Evolutionary conservation across 2,888 invertebrate species (phyloP), one percentile per base, ranked within the genome.

Genomic region (Timandra comae): DNA sequence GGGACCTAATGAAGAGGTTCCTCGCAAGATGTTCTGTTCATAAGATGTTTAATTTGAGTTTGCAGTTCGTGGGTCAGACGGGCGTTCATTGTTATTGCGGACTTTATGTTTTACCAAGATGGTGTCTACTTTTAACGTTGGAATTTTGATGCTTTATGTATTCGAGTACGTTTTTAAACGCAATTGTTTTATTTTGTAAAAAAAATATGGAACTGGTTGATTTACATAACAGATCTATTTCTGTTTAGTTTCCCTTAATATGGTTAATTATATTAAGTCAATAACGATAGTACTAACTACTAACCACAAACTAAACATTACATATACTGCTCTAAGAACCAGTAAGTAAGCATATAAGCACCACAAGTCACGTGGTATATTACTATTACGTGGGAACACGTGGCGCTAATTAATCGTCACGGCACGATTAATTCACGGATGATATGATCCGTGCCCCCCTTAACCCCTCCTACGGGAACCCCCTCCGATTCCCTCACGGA

Each of bases 11-110:
- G 84, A 85, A 85, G 81, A 85, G 84, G 74, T 78, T 78, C 78
- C 72, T 70, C 70, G 65, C 78, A 81, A 81, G 82, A 82, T 80
- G 82, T 79, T 79, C 81, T 67, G 80, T 78, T 81, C 81, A 79
- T 81, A 81, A 81, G 82, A 80, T 78, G 81, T 82, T 82, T 82
- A 81, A 82, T 82, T 84, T 76, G 82, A 78, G 77, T 79, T 81
- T 74, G 69, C 75, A 69, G 68, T 74, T 75, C 72, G 67, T 68
- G 75, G 81, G 81, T 80, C 81, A 79, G 78, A 62, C 63, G 49
- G n/a, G 49, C 63, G 63, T 70, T 82, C 71, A 81, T 79, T 80
- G 76, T 82, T 82, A 82, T 78, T 69, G 71, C 67, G 52, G 54
- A 53, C 58, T 62, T 72, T 71, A 64, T 65, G 60, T 66, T 64